phyloP scores from a whole-genome alignment of 2,797 vertebrate genomes.

The Labeo calbasu region DNA sequence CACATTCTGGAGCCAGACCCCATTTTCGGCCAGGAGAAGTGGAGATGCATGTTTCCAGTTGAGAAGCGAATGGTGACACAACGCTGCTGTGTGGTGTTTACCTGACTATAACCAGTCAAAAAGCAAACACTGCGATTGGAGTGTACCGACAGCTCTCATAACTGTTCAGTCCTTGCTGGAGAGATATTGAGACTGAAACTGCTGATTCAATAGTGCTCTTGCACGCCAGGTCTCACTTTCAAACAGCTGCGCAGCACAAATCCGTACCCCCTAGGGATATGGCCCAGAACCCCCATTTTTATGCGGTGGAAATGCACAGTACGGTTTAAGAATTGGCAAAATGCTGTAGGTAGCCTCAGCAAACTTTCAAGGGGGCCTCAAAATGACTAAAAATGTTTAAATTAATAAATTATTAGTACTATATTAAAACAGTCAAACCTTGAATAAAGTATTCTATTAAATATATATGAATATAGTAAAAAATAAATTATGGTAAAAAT shows the following conservation, averaged over 20 bases:
- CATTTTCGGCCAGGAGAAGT: not conserved
- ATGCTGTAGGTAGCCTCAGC: not conserved
- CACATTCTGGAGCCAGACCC: not conserved
- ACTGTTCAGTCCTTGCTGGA: not conserved
- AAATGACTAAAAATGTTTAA: too few species aligned
- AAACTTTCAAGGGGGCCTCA: not conserved
- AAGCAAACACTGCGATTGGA: not conserved
- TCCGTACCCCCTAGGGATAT: too few species aligned
- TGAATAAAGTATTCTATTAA: too few species aligned
- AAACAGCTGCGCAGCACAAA: not conserved
- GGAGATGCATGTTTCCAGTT: not conserved
- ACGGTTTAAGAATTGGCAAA: not conserved
- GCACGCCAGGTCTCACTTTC: not conserved
- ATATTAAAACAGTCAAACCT: too few species aligned
- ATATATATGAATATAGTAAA: too few species aligned
- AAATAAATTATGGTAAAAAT: too few species aligned
- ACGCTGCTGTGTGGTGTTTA: not conserved
- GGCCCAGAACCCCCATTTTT: not conserved
- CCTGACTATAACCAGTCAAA: not conserved
- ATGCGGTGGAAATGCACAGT: not conserved
- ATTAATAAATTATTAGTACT: too few species aligned
- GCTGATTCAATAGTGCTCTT: not conserved
- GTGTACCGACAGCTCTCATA: not conserved
- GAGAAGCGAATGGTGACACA: not conserved
- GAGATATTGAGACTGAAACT: not conserved